A percentile compares a stretch with the other conserved stretches of the same genome.
These are phyloP conservation scores for Danio albolineatus DNA, from an alignment of 2,797 vertebrate genomes.

Conservation along the genomic window DNA sequence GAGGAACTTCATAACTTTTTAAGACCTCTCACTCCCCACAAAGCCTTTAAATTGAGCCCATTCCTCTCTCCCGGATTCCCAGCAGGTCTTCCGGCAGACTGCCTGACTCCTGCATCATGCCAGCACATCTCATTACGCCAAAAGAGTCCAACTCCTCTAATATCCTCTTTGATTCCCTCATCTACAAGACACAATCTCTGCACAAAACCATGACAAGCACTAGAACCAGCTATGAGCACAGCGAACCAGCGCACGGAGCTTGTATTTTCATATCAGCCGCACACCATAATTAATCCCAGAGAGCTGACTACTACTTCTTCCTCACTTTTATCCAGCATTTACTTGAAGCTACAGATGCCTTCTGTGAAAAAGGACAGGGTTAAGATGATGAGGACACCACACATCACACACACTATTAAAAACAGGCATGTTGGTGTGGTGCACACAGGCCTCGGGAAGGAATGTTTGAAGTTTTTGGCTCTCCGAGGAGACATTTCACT, in stretches of 20 bases:
- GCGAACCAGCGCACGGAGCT: slow-evolving; percentile 32
- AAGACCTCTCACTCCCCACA: slow-evolving; percentile 17
- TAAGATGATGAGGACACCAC: slow-evolving; percentile 41
- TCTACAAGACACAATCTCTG: slow-evolving; percentile 30
- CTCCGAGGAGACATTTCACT: slow-evolving; percentile 46
- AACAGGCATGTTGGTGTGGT: slow-evolving; percentile 49
- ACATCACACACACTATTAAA: slow-evolving; percentile 45
- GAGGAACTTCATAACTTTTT: slow-evolving; percentile 19
- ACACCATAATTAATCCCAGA: slow-evolving; percentile 58
- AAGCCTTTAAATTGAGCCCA: slow-evolving; percentile 28
- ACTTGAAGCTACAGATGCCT: slow-evolving; percentile 53
- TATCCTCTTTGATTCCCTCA: slow-evolving; percentile 28
- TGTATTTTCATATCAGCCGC: slow-evolving; percentile 52
- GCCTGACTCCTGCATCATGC: slow-evolving; percentile 3
- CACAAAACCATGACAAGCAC: slow-evolving; percentile 20
- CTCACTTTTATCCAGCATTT: slow-evolving; percentile 39
- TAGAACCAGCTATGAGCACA: slow-evolving; percentile 36
- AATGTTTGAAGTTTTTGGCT: slow-evolving; percentile 45
- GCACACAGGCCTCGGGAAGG: slow-evolving; percentile 26
- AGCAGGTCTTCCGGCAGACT: not conserved
- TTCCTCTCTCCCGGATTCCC: slow-evolving; percentile 13
- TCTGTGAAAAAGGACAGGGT: slow-evolving; percentile 49
- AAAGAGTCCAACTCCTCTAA: slow-evolving; percentile 40
- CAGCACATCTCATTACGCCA: slow-evolving; percentile 2
- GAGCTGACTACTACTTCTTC: slow-evolving; percentile 40